Base-by-base conservation (phyloP, 2,113 vertebrate genomes). In the Chaetura pelagica region DNA sequence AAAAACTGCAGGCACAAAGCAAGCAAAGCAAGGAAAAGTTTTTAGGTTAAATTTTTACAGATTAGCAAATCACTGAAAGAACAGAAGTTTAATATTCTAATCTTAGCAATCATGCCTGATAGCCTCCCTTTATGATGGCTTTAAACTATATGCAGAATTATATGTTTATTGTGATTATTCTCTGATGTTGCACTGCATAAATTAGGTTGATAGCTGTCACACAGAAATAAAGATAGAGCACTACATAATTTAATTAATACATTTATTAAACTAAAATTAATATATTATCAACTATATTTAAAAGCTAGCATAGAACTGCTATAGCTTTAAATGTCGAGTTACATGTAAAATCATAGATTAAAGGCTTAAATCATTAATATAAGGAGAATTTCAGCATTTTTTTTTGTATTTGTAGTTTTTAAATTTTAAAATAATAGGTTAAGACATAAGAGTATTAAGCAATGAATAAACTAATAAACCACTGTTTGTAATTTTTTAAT, bases 251-350 rank as follows among this genome's bases (percentile, higher is more conserved):
- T 95, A 97, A 97, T 96, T 93, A 97, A 84, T 35, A 73, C 8
- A 80, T 78, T 91, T 96, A 94, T 93, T 94, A 96, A 96, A 96
- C 84, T 48, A 94, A 87, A 97, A 97, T 92, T 90, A 92, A 10
- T 15, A 80, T 57, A 91, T 97, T 84, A 95, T 93, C 16, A 91
- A 82, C 35, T 74, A 87, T 95, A 97, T 94, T 90, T 76, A 93
- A 93, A 84, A 76, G 42, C 20, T 93, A 96, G 80, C 40, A 67
- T 93, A 61, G 40, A 94, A 93, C 90, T 89, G 66, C 63, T 38
- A 59, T 52, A 32, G 61, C 85, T 88, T 68, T 79, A 96, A 97
- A 94, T 84, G 63, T 75, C 89, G 97, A 86, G 51, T 86, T 89
- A 95, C 95, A 96, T 48, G 64, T 93, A 88, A 85, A 90, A 95